Base-by-base conservation (phyloP, 1,140 invertebrate species). In the Schlechtendalia chinensis region DNA sequence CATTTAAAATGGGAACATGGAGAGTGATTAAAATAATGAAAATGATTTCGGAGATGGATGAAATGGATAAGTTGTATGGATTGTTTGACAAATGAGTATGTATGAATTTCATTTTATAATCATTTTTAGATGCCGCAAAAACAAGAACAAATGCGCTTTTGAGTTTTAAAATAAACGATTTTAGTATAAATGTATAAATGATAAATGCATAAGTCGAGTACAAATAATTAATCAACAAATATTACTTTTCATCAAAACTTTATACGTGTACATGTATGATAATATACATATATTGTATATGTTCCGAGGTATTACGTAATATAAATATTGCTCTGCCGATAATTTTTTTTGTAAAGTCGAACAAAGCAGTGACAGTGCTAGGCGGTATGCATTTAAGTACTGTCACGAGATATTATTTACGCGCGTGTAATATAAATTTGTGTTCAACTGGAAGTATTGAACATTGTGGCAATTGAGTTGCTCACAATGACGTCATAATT, bases 211-310 rank as follows among this genome's bases (percentile, higher is more conserved):
- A 22, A n/a, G 32, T n/a, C 29, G 29, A 4, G 29, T 65, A 65
- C 29, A 47, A 24, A 67, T 67, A 16, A 67, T n/a, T 67, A 67
- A 32, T 56, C 5, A 10, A 67, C 32, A 22, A 65, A 39, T 65
- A 65, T 45, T 67, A 47, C 39, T 22, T 67, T 67, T 67, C 39
- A 47, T 67, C n/a, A 67, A 12, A 67, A 67, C 65, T 67, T 47
- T 67, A 39, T 11, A 27, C 8, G n/a, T 22, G n/a, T 10, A 22
- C 17, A 16, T 0, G 16, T 50, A 50, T 50, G 5, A 50, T 50
- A 50, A 6, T 12, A 12, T 50, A 50, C 5, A 1, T 50, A 50
- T 50, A 50, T 50, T 10, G 39, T 47, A 67, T 11, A 14, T 32
- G 65, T 45, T 45, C n/a, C n/a, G n/a, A n/a, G n/a, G n/a, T n/a